Percentiles rank a stretch among this genome's conserved stretches.
phyloP scores from a whole-genome alignment of 2,888 invertebrate genomes.

The Trissolcus brochymenae region DNA sequence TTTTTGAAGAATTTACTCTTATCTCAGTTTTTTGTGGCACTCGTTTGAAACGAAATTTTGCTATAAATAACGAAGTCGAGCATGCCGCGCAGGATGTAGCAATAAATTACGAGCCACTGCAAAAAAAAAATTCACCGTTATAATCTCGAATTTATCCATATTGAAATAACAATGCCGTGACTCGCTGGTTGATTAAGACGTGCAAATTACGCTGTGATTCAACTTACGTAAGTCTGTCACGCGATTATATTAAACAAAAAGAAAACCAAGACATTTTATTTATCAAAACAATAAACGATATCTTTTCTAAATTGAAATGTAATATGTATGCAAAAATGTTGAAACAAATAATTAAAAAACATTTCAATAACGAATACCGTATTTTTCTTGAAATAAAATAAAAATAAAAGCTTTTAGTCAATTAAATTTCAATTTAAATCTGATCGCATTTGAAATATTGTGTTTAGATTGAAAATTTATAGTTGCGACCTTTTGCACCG shows the following conservation, averaged over 20 bases:
- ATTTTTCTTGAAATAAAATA: no score
- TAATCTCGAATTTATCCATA: slow-evolving; percentile 34
- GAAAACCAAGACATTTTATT: no score
- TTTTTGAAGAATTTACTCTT: not conserved
- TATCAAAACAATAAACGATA: no score
- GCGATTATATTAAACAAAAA: slow-evolving; percentile 10
- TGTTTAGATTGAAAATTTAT: no score
- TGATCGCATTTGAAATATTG: no score
- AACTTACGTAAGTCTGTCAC: slow-evolving; percentile 44
- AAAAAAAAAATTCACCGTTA: slow-evolving; percentile 1
- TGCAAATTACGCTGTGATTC: slow-evolving; percentile 43
- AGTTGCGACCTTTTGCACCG: no score
- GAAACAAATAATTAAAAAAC: no score
- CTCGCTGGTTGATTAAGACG: slow-evolving; percentile 45
- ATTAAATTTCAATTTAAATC: no score
- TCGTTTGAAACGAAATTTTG: not conserved
- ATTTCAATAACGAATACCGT: no score
- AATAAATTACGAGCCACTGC: slow-evolving; percentile 9
- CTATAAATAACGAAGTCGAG: slow-evolving; percentile 1
- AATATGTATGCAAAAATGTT: no score
- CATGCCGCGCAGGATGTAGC: not conserved
- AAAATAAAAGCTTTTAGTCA: no score
- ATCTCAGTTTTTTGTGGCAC: not conserved
- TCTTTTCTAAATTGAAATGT: no score
- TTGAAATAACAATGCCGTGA: slow-evolving; percentile 41